Conservation (phyloP, 2,888 invertebrate genomes). For the Leucozona laternaria region DNA sequence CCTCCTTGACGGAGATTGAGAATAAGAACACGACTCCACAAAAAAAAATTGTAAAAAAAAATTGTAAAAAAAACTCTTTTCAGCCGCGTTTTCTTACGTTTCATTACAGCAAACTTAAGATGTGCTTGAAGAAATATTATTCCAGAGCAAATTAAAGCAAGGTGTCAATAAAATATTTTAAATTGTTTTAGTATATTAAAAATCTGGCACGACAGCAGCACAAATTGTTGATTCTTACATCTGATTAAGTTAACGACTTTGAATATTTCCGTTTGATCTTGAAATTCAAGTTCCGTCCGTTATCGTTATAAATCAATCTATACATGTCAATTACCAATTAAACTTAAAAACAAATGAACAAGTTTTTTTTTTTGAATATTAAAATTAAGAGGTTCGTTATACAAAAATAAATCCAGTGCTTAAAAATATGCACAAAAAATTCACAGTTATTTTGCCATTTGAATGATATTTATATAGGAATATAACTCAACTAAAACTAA, state of each 20-base stretch:
- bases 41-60: too few species aligned
- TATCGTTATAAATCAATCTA: background rate
- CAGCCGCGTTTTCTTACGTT: too few species aligned
- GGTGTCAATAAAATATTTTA: background rate
- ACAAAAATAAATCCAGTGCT: background rate
- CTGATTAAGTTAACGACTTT: background rate
- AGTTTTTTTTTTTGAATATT: background rate
- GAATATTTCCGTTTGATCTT: background rate
- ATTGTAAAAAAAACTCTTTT: too few species aligned
- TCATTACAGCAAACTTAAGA: too few species aligned
- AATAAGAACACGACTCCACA: too few species aligned
- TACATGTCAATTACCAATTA: background rate
- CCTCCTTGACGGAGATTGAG: too few species aligned
- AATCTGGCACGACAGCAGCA: background rate
- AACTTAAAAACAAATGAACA: background rate
- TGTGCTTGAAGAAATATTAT: background rate
- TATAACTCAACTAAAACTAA: background rate
- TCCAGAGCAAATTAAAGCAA: background rate
- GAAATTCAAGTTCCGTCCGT: background rate
- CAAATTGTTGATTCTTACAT: background rate
- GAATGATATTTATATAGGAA: background rate
- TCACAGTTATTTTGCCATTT: slow-evolving; percentile 7
- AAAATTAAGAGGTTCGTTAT: background rate
- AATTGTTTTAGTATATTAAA: background rate
- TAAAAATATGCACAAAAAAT: background rate